phyloP scores from a whole-genome alignment of 35 echinoderm and acorn worm genomes.

The Ophioderma brevispina region DNA sequence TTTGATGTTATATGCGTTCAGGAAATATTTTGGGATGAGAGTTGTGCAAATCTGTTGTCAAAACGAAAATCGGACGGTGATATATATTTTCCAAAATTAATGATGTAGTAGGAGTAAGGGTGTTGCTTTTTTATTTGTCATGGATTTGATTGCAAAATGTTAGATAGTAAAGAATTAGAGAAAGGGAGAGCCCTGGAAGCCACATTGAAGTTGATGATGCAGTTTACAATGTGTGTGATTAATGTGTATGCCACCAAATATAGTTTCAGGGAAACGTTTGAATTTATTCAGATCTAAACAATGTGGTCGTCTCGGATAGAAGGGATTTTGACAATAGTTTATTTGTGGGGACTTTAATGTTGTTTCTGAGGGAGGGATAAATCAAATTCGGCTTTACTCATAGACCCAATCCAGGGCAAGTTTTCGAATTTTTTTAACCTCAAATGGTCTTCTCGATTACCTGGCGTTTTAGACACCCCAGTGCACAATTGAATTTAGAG shows the following conservation, averaged over 20 bases:
- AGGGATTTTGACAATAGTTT: too few relatives aligned
- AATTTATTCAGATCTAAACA: too few relatives aligned
- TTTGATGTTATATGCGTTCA: conserved; percentile 22
- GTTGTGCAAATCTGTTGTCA: not conserved
- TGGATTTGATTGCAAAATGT: not conserved
- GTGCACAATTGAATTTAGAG: too few relatives aligned
- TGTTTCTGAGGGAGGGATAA: too few relatives aligned
- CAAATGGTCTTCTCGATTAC: too few relatives aligned
- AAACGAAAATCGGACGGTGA: not conserved
- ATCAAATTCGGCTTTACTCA: too few relatives aligned
- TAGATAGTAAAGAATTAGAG: not conserved
- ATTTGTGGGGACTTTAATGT: too few relatives aligned
- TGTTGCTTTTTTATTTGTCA: not conserved
- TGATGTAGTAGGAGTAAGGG: not conserved
- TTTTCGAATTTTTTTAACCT: too few relatives aligned
- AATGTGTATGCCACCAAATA: not conserved
- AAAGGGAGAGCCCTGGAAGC: not conserved
- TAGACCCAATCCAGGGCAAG: too few relatives aligned
- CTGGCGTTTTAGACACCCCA: too few relatives aligned
- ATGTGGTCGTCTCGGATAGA: too few relatives aligned
- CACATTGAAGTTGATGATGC: not conserved
- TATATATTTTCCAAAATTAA: conserved; percentile 6
- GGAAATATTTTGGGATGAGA: conserved; percentile 17
- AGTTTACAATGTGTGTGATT: not conserved
- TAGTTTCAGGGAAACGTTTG: not conserved